Evolutionary conservation across 2,797 vertebrate genomes (phyloP), one percentile per base, ranked within the genome.

Genomic region (Chiroxiphia lanceolata): DNA sequence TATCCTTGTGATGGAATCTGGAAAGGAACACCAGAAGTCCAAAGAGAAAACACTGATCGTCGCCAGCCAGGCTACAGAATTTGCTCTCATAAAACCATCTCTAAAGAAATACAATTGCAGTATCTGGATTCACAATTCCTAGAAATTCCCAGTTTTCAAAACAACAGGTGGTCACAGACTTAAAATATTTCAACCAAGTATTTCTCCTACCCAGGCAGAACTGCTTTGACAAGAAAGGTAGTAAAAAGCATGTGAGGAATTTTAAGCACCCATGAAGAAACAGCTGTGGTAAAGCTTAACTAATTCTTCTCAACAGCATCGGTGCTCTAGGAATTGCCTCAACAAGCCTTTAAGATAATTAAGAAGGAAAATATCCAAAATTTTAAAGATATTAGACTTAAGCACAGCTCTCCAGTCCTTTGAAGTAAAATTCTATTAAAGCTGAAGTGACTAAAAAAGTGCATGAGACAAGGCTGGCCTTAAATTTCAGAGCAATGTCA

Each of bases 201-300:
- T 79, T 94, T 90, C 31, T 92, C 44, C 85, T 63, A 72, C 18
- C 40, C 76, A 74, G 61, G 77, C 87, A 89, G 80, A 95, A 87
- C 74, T 3, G 16, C 64, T 93, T 78, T 80, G 50, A 87, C 59
- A 94, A 75, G 91, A 87, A 59, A 76, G 56, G 76, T 69, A 59
- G 25, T 22, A 86, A 86, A 90, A 96, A 85, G 27, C 53, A 91
- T 17, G 48, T 21, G 38, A 87, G 57, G 76, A 91, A 91, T 94
- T 94, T 90, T 92, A 87, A 92, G 68, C 44, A 60, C 57, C 64
- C 84, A 34, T 56, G 61, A 86, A 90, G 65, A 81, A 93, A 93
- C 79, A 95, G 87, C 93, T 97, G 92, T 85, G 42, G 61, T 83
- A 83, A 93, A 92, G 68, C 82, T 90, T 44, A 81, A 90, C 57